Conservation (phyloP, 2,113 vertebrate species). For the Chamaea fasciata region DNA sequence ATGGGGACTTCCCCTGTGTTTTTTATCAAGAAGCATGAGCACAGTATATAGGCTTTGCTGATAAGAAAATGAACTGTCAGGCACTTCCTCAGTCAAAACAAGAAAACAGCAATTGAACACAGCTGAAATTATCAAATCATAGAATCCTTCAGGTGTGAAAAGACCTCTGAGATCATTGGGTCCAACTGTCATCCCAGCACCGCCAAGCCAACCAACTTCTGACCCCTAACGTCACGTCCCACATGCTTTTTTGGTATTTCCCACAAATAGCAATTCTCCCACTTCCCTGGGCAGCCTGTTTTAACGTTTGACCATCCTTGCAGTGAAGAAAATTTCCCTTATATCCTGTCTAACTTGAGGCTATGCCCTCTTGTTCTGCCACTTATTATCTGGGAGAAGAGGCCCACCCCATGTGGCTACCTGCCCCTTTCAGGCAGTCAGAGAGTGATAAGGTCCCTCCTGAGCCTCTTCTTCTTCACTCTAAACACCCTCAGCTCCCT, state of each 20-base stretch:
- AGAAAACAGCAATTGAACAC: constrained; percentile 62
- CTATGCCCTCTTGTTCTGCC: neutral
- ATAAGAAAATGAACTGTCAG: constrained; percentile 74
- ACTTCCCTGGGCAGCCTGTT: neutral
- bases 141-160: neutral
- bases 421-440: neutral
- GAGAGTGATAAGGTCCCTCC: accelerated
- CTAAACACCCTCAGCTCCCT: neutral
- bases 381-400: neutral
- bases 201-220: neutral
- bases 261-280: neutral
- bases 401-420: accelerated
- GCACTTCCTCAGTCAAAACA: constrained; percentile 62
- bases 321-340: neutral
- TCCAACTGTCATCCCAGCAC: accelerated
- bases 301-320: neutral
- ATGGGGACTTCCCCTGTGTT: constrained; percentile 54
- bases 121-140: constrained; percentile 33
- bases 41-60: constrained; percentile 59
- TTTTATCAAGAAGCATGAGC: constrained; percentile 62
- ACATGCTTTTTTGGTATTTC: neutral
- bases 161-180: neutral
- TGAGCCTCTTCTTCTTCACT: neutral
- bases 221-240: neutral
- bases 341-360: neutral